Conservation (phyloP, 2,888 invertebrate species). For the Apodemia hepburni region DNA sequence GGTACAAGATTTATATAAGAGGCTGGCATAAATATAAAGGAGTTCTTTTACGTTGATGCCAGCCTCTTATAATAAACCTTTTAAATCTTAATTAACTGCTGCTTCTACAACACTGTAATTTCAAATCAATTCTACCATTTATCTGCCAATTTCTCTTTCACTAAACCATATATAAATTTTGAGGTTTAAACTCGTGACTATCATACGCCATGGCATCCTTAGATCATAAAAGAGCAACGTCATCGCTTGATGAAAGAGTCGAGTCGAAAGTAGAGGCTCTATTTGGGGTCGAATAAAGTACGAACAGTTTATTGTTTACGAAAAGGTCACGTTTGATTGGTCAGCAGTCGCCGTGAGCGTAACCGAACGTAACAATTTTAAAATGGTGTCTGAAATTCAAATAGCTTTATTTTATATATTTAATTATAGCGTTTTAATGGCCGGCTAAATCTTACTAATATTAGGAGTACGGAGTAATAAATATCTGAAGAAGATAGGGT, state of each 20-base stretch:
- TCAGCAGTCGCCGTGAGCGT: constrained; percentile 31
- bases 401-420: constrained; percentile 1
- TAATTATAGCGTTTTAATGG: constrained; percentile 2
- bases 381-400: constrained; percentile 17
- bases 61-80: too few species aligned
- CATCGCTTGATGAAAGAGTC: constrained; percentile 34
- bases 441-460: neutral
- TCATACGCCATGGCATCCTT: constrained; percentile 25
- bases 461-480: too few species aligned
- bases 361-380: constrained; percentile 28
- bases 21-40: too few species aligned
- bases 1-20: too few species aligned
- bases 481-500: too few species aligned
- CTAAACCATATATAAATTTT: constrained; percentile 14
- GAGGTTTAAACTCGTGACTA: constrained; percentile 22
- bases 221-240: constrained; percentile 27
- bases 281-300: constrained; percentile 45
- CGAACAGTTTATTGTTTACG: constrained; percentile 45
- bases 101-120: too few species aligned
- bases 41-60: too few species aligned
- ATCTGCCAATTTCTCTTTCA: neutral
- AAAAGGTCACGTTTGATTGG: constrained; percentile 43
- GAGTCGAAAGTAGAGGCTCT: constrained; percentile 52
- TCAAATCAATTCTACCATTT: neutral
- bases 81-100: too few species aligned